Evolutionary conservation across 2,888 invertebrate genomes (phyloP), one percentile per base, ranked within the genome.

Genomic region (Bunonema sp.): DNA sequence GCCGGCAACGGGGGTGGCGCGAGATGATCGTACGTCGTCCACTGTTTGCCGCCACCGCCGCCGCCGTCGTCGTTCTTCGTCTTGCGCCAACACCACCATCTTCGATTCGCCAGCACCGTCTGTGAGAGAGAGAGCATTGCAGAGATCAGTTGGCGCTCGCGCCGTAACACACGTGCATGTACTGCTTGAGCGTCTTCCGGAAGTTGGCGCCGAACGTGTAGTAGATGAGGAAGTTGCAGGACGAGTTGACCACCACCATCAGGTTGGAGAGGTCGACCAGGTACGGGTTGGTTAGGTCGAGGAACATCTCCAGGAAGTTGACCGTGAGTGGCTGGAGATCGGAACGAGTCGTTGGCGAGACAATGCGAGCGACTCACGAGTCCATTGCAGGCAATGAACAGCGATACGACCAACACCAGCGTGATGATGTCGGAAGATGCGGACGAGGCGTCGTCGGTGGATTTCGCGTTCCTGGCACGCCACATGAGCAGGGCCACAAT

Each of bases 181-280:
- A 54, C 18, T 49, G 41, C 21, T 52, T 52, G 5, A 59, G 46
- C 5, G 59, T 60, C 20, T 56, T 41, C 7, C 61, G 52, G 46
- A 62, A 62, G 31, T 57, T 50, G 5, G 51, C 47, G 3, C 61
- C 59, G 37, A 61, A 63, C 3, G 58, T 54, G 45, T 60, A 63
- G 45, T 63, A 63, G 44, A 63, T 63, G 39, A 59, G 35, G 29
- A 63, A 61, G 41, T 63, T 63, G 46, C 60, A 61, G 0, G 59
- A 59, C 1, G 58, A 58, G 37, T 63, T 63, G 24, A 62, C 46
- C 4, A 63, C 54, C 18, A 62, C 63, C 60, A 63, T 62, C 1
- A 62, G 39, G 37, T 63, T 63, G 12, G 60, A 61, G 19, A 62
- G 41, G 34, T 63, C 63, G 37, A 63, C 57, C 7, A 63, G 50